phyloP scores from a whole-genome alignment of 1,140 invertebrate genomes.

The Diorhabda carinulata region DNA sequence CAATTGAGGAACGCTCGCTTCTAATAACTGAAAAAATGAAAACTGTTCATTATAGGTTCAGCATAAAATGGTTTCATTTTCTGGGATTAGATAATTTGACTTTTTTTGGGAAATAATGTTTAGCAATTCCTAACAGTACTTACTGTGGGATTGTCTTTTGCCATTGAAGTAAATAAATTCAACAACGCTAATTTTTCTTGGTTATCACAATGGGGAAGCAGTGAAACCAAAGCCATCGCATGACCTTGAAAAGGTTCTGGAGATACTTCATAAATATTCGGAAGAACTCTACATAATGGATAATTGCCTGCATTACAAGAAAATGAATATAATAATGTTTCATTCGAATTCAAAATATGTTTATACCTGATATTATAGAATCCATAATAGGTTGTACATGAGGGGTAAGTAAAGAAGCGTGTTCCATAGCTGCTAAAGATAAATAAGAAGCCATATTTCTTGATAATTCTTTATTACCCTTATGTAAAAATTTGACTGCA shows the following conservation, averaged over 20 bases:
- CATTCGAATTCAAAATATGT: background rate
- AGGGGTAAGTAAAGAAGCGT: conserved; percentile 76
- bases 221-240: conserved; percentile 73
- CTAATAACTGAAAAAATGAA: conserved; percentile 52
- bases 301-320: conserved; percentile 67
- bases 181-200: conserved; percentile 80
- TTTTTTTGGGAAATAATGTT: background rate
- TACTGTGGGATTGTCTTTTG: conserved; percentile 72
- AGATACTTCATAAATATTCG: conserved; percentile 83
- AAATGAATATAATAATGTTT: conserved; percentile 48
- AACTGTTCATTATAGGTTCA: background rate
- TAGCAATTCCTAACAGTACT: conserved; percentile 31
- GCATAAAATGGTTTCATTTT: background rate
- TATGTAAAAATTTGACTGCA: conserved; percentile 85
- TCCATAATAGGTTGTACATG: conserved; percentile 87
- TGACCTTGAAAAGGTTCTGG: conserved; percentile 80
- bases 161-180: conserved; percentile 75
- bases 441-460: conserved; percentile 88
- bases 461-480: conserved; percentile 83
- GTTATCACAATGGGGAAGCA: conserved; percentile 76
- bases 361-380: conserved; percentile 75
- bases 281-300: conserved; percentile 75
- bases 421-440: conserved; percentile 87
- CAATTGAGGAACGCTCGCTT: conserved; percentile 72
- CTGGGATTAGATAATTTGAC: background rate